phyloP scores from a whole-genome alignment of 2,113 vertebrate species.

The Alaudala cheleensis region DNA sequence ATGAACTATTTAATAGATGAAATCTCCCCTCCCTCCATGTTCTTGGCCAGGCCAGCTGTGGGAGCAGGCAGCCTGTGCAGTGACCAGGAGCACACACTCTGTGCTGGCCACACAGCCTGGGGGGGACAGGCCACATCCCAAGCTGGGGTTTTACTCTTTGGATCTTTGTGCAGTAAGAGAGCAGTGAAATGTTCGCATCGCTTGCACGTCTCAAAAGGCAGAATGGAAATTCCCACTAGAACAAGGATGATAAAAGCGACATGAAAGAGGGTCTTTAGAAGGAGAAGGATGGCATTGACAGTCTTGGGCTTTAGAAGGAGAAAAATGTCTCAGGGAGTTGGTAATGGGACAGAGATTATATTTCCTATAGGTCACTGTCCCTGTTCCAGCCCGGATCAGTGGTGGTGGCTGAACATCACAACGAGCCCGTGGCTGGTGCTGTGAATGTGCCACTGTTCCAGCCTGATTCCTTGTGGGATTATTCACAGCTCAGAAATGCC shows the following conservation, averaged over 20 bases:
- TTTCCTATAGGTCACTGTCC: slow-evolving; percentile 48
- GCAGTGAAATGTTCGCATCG: background rate
- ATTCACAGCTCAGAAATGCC: slow-evolving; percentile 65
- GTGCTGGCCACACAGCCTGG: too few species aligned
- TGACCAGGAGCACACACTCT: background rate
- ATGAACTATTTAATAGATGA: background rate
- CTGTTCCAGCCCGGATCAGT: background rate
- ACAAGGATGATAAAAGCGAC: background rate
- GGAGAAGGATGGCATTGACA: slow-evolving; percentile 19
- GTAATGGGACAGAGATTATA: slow-evolving; percentile 32
- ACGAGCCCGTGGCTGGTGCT: background rate
- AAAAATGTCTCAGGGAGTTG: slow-evolving; percentile 10
- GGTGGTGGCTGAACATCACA: background rate
- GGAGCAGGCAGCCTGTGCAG: background rate
- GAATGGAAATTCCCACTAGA: background rate
- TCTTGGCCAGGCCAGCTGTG: background rate
- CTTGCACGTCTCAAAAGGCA: background rate
- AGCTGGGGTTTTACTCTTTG: background rate
- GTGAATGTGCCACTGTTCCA: slow-evolving; percentile 62
- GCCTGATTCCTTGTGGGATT: slow-evolving; percentile 24
- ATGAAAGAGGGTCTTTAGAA: slow-evolving; percentile 20
- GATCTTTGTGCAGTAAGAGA: background rate
- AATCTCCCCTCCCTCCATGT: background rate
- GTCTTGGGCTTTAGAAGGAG: background rate
- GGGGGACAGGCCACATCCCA: background rate